Base-by-base conservation (phyloP, 2,888 invertebrate genomes). In the Norana najaformis region DNA sequence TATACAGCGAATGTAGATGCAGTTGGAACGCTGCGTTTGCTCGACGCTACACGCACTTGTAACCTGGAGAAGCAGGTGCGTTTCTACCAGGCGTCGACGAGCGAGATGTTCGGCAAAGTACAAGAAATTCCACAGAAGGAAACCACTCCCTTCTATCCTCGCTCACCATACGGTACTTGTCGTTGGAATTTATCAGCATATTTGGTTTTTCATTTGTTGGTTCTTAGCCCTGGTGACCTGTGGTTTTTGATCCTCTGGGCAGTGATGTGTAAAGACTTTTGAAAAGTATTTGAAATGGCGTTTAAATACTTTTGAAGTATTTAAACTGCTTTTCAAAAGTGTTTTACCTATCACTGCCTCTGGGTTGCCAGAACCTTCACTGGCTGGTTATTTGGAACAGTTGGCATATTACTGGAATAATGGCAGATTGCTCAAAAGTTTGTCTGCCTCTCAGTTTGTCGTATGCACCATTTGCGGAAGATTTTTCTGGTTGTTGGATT, bases 1-100 rank as follows among this genome's bases (percentile, higher is more conserved):
- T 99, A 99, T 94, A 99, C 99, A 0, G 98, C 99, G 0, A 98
- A 99, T 95, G 95, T 95, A n/a, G 95, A 95, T 91, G 95, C 94
- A 34, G 93, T 95, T 13, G 95, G 95, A 8, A 94, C 94, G 0
- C 92, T 95, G 37, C 92, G 95, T 36, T 91, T 95, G 30, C 92
- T 95, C 35, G 95, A 95, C 91, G 95, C 95, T 39, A 94, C 95
- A 41, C 92, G 95, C 89, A 95, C 94, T 18, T 94, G 94, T 92
- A 93, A 93, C 23, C 92, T 95, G 36, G 91, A 93, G 16, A 92
- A 94, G 47, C 90, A 92, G 88, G 94, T 95, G 36, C 93, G 92
- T 36, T 95, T 95, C 92, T 95, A 95, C 92, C 95, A 95, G 91
- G 95, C 95, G 13, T 95, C 95, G 11, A 95, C 95, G 85, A 94